A percentile compares a stretch with the other conserved stretches of the same genome.
Evolutionary conservation across 2,888 invertebrate species (phyloP).

Genomic region (Netelia fuscicornis): DNA sequence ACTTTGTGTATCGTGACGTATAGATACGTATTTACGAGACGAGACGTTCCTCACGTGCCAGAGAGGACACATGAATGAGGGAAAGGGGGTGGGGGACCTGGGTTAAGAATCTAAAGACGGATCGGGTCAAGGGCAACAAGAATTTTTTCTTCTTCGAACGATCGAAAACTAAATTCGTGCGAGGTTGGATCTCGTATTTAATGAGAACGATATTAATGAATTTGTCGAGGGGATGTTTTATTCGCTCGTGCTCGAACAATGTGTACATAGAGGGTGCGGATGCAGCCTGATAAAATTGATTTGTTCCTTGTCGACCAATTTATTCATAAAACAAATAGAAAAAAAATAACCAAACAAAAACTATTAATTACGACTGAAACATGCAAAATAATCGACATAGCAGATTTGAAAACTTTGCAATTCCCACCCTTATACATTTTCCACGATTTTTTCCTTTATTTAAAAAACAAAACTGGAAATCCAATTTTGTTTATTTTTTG

Average conservation of each 20-base stretch:
- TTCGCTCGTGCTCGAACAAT: conserved; percentile 14
- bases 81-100: conserved; percentile 25
- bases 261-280: conserved; percentile 15
- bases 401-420: background rate
- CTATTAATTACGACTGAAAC: background rate
- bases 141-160: conserved; percentile 16
- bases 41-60: conserved; percentile 51
- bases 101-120: conserved; percentile 60
- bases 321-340: background rate
- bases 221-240: conserved; percentile 31
- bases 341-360: background rate
- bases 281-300: background rate
- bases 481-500: too few species aligned
- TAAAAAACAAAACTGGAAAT: too few species aligned
- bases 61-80: conserved; percentile 15
- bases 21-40: conserved; percentile 21
- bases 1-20: background rate
- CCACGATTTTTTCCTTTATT: background rate
- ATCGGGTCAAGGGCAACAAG: conserved; percentile 61
- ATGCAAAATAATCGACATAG: background rate
- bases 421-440: background rate
- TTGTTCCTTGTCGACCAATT: background rate
- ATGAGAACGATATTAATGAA: background rate
- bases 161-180: background rate
- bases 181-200: background rate